Evolutionary conservation across 2,797 vertebrate genomes (phyloP), one percentile per base, ranked within the genome.

Genomic region (Oryzias dopingdopingensis): DNA sequence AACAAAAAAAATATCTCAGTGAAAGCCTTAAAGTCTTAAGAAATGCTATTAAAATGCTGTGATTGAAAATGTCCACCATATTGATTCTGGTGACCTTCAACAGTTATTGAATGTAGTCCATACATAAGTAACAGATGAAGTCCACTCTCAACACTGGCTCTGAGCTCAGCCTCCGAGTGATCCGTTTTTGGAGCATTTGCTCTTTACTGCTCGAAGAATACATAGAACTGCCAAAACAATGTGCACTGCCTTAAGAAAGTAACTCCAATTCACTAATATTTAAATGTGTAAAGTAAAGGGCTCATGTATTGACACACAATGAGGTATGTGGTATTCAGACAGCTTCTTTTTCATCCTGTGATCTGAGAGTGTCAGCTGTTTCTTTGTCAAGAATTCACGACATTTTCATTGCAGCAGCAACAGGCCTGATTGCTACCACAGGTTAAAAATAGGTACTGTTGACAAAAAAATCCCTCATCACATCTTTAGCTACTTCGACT

Each of bases 201-300:
- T 49, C 26, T 20, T 15, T 13, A 49, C 8, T 15, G 12, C 14
- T 14, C 40, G 17, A 54, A 23, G 50, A 56, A 48, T 40, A 47
- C 49, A 45, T 16, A 20, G 12, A 5, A 42, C 18, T 13, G 7
- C 18, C 29, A 22, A 10, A 4, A 22, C 24, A 57, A 52, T 24
- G 29, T 54, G 18, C 29, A 40, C 41, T 14, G 50, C 58, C 56
- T 60, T 12, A 8, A 10, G 41, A 37, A 44, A 59, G 49, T 14
- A 49, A 59, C 74, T 62, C 71, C 64, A 63, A 7, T 67, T 58
- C 65, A 65, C 57, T 70, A 37, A 37, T 12, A 37, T 37, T 37
- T 37, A 37, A 37, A 37, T 13, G 32, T 1, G 8, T 37, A 12
- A 37, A 37, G 32, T 4, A 3, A 10, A 3, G 3, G 32, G 32